These are phyloP conservation scores for Muscicapa adusta DNA, from an alignment of 2,113 vertebrate genomes.

Conservation along the genomic window DNA sequence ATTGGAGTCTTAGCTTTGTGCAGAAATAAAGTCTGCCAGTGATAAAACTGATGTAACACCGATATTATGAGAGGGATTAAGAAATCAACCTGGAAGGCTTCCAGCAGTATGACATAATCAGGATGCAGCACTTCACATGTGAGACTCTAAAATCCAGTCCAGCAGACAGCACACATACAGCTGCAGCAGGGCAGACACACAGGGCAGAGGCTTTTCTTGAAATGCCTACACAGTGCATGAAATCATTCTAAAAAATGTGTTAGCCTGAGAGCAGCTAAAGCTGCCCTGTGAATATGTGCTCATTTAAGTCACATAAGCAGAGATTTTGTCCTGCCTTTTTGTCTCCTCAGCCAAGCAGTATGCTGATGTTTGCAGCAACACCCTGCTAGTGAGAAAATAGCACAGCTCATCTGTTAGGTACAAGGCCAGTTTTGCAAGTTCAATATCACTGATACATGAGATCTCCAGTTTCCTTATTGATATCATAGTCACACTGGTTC, in stretches of 20 bases:
- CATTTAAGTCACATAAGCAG: neutral
- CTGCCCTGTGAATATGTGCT: neutral
- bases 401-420: neutral
- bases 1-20: neutral
- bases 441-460: neutral
- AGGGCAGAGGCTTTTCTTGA: neutral
- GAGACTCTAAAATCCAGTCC: neutral
- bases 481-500: neutral
- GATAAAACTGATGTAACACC: neutral
- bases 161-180: neutral
- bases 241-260: neutral
- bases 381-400: neutral
- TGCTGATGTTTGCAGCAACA: neutral
- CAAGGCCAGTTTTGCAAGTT: neutral
- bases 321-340: neutral
- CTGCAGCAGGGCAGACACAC: neutral
- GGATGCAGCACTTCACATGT: neutral
- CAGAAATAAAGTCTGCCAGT: neutral
- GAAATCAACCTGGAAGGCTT: neutral
- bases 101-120: neutral
- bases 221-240: fast-evolving
- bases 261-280: neutral
- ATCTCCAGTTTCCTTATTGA: neutral
- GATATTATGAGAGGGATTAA: neutral
- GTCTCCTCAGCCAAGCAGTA: neutral